phyloP scores from a whole-genome alignment of 2,888 invertebrate species.

The Lochmaea crataegi region DNA sequence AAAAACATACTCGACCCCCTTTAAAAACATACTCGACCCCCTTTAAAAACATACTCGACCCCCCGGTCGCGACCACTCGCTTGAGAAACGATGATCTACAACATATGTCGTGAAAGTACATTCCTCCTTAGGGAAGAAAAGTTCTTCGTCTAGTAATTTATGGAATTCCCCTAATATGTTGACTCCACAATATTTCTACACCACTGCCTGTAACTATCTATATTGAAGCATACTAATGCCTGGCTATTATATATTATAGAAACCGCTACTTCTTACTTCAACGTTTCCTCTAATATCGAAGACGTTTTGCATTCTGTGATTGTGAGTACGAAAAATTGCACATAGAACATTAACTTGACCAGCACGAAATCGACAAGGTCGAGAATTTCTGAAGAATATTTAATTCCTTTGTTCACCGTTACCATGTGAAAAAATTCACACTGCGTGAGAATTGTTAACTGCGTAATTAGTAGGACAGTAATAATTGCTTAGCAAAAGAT shows the following conservation, averaged over 20 bases:
- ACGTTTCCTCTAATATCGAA: constrained; percentile 12
- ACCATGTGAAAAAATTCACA: not conserved
- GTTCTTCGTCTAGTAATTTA: too few relatives aligned
- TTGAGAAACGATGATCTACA: too few relatives aligned
- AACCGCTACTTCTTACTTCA: constrained; percentile 24
- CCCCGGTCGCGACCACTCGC: too few relatives aligned
- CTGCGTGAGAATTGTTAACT: not conserved
- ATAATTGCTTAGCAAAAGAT: not conserved
- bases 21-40: too few relatives aligned
- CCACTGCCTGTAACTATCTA: not conserved
- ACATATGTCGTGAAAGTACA: too few relatives aligned
- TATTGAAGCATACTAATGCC: constrained; percentile 1
- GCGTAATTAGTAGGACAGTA: not conserved
- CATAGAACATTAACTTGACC: not conserved
- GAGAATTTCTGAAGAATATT: not conserved
- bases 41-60: too few relatives aligned
- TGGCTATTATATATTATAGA: constrained; percentile 2
- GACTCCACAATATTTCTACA: not conserved
- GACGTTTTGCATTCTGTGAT: constrained; percentile 28
- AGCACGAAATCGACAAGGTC: not conserved
- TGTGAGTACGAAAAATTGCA: constrained; percentile 10
- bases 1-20: too few relatives aligned
- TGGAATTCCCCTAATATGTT: too few relatives aligned
- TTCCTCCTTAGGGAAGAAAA: too few relatives aligned
- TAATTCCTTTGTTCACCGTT: not conserved